Evolutionary conservation across 2,113 vertebrate species (phyloP).

Genomic region (Struthidea cinerea): DNA sequence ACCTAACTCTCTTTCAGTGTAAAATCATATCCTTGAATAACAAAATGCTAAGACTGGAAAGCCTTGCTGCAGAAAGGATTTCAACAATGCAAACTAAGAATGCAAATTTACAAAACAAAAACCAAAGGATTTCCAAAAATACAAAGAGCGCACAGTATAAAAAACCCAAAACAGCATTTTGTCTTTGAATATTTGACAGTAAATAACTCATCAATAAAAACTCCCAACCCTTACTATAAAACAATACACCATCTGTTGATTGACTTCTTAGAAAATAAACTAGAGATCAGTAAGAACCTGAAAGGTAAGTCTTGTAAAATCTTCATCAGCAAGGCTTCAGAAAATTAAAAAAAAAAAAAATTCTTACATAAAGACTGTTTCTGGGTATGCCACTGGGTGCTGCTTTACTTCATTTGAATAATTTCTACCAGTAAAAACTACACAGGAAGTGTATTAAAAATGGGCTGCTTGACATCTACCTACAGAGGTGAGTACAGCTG

Average conservation of each 20-base stretch:
- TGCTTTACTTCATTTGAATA: neutral
- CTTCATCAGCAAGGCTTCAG: neutral
- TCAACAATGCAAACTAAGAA: neutral
- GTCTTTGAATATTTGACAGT: neutral
- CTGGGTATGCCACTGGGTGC: neutral
- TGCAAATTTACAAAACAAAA: neutral
- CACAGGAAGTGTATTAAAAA: neutral
- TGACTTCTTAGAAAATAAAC: neutral
- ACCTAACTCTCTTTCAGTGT: neutral
- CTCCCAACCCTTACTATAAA: constrained; percentile 1
- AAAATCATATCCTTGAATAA: neutral
- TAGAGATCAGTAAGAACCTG: neutral
- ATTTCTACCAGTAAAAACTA: neutral
- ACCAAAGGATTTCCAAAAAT: neutral
- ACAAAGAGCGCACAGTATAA: neutral
- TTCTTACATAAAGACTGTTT: neutral
- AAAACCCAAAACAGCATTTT: neutral
- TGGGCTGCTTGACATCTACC: neutral
- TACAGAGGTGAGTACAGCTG: neutral
- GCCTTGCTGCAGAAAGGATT: neutral
- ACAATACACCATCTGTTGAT: neutral
- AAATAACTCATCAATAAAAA: neutral
- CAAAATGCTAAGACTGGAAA: neutral
- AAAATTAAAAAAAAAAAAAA: neutral
- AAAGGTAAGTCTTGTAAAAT: neutral